phyloP scores from a whole-genome alignment of 2,888 invertebrate species.

The Sisyra nigra region DNA sequence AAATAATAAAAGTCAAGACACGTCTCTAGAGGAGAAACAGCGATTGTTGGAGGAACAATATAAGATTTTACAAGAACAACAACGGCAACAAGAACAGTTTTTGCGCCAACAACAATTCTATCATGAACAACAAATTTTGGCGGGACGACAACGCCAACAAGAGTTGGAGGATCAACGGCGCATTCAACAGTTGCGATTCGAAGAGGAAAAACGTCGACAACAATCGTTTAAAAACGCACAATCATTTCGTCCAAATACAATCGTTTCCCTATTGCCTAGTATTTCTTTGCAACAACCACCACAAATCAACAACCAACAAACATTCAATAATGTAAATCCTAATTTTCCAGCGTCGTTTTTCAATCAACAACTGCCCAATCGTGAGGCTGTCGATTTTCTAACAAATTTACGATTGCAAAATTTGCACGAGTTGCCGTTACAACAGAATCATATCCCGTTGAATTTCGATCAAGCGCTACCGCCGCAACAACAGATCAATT shows the following conservation, averaged over 20 bases:
- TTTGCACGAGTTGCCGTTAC: conserved; percentile 30
- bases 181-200: conserved; percentile 11
- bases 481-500: conserved; percentile 5
- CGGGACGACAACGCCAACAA: conserved; percentile 16
- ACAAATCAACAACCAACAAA: conserved; percentile 1
- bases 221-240: conserved; percentile 12
- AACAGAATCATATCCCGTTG: conserved; percentile 30
- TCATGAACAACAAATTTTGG: conserved; percentile 31
- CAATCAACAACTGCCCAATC: conserved; percentile 28
- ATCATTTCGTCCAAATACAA: conserved; percentile 16
- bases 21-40: conserved; percentile 6
- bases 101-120: conserved; percentile 45
- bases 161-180: conserved; percentile 16
- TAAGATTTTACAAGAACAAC: conserved; percentile 34
- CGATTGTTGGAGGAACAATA: conserved; percentile 25
- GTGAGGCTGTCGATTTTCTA: conserved; percentile 32
- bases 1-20: not conserved
- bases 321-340: not conserved
- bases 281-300: conserved; percentile 22
- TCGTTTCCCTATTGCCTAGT: conserved; percentile 35
- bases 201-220: conserved; percentile 16
- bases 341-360: conserved; percentile 10
- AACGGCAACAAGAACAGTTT: conserved; percentile 51
- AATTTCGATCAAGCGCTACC: conserved; percentile 26
- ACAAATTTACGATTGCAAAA: conserved; percentile 26